phyloP scores from a whole-genome alignment of 2,888 invertebrate genomes.

The Standfussiana lucernea region DNA sequence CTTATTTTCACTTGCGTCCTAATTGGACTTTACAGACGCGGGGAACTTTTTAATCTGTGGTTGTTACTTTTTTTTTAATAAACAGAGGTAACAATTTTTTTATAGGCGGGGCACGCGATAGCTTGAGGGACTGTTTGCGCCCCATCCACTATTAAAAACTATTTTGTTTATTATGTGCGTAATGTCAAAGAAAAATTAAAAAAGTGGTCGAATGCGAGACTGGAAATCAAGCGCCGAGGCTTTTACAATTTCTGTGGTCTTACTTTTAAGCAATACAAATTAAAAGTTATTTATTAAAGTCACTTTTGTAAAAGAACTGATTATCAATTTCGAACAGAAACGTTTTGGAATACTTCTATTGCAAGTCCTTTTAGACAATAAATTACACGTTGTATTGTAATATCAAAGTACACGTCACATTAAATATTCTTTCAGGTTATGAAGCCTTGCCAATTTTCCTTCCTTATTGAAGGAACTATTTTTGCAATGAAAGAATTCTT shows the following conservation, averaged over 20 bases:
- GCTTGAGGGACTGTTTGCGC: constrained; percentile 40
- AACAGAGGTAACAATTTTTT: constrained; percentile 60
- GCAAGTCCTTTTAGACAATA: neutral
- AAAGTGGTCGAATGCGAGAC: neutral
- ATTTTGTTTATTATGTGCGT: constrained; percentile 53
- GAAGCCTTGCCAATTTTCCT: neutral
- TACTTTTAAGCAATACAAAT: neutral
- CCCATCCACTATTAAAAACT: constrained; percentile 42
- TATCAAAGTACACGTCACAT: neutral
- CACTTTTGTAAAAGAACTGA: neutral
- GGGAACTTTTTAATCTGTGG: constrained; percentile 70
- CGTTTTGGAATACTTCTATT: too few species aligned
- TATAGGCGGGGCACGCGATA: constrained; percentile 56
- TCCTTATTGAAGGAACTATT: neutral
- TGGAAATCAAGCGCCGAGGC: neutral
- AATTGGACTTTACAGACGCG: constrained; percentile 66
- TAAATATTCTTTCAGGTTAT: neutral
- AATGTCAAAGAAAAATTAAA: constrained; percentile 25
- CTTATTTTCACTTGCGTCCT: constrained; percentile 67
- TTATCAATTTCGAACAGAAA: neutral
- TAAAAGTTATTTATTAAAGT: neutral
- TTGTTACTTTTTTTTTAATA: constrained; percentile 63
- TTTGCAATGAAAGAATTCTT: neutral
- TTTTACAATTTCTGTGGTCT: neutral
- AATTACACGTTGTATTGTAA: neutral